Percentiles rank a stretch among this genome's conserved stretches.
phyloP scores from a whole-genome alignment of 2,113 vertebrate species.

The Nematolebias whitei region DNA sequence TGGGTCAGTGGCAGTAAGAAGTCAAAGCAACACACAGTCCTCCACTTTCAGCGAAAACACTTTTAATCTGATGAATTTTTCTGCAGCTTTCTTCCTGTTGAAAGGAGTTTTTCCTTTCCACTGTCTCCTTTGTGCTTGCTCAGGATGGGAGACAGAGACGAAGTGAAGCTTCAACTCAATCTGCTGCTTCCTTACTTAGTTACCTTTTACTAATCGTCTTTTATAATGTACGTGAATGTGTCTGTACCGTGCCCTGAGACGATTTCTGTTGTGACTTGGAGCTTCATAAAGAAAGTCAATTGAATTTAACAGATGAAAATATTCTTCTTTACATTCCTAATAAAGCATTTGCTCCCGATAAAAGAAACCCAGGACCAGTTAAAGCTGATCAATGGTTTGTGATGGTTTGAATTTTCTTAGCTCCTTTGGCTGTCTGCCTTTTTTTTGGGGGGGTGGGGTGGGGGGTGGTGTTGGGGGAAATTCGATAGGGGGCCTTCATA shows the following conservation, averaged over 20 bases:
- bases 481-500: constrained; percentile 76
- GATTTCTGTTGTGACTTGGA: too few species aligned
- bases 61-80: constrained; percentile 3
- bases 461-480: constrained; percentile 78
- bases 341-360: constrained; percentile 27
- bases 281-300: too few species aligned
- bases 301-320: background rate
- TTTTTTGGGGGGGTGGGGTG: too few species aligned
- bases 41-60: background rate
- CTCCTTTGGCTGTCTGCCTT: constrained; percentile 60
- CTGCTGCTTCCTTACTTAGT: too few species aligned
- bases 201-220: too few species aligned
- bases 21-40: background rate
- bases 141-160: too few species aligned
- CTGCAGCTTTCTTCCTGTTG: too few species aligned
- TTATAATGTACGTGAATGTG: too few species aligned
- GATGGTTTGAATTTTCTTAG: constrained; percentile 60
- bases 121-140: too few species aligned
- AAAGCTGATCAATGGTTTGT: constrained; percentile 45
- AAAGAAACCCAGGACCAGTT: constrained; percentile 25
- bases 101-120: too few species aligned
- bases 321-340: constrained; percentile 11
- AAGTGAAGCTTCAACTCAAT: too few species aligned
- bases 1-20: constrained; percentile 56
- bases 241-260: too few species aligned